A percentile compares a stretch with the other conserved stretches of the same genome.
phyloP scores from a whole-genome alignment of 2,888 invertebrate species.

The Arrhopalites spinosus region DNA sequence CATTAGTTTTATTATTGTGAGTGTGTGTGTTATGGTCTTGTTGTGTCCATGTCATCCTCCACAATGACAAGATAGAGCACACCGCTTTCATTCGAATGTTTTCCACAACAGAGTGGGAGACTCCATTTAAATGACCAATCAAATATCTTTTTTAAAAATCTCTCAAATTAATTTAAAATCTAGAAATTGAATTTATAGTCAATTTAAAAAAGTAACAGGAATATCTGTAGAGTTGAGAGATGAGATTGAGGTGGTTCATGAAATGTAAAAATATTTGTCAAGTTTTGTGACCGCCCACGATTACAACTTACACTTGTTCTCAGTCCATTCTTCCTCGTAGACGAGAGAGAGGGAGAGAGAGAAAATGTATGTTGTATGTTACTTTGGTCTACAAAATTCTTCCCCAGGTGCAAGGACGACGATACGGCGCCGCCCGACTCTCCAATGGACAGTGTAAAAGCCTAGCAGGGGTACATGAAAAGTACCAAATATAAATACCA shows the following conservation, averaged over 20 bases:
- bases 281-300: conserved; percentile 41
- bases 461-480: no score
- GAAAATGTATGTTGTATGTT: no score
- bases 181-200: no score
- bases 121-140: not conserved
- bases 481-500: no score
- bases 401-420: conserved; percentile 45
- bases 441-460: not conserved
- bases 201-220: not conserved
- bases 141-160: no score
- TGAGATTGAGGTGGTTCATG: not conserved
- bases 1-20: conserved; percentile 1
- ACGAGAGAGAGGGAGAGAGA: no score
- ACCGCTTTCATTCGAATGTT: not conserved
- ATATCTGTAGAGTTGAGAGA: not conserved
- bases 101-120: no score
- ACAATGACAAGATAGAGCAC: conserved; percentile 1
- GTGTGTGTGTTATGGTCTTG: not conserved
- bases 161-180: no score
- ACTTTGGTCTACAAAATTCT: no score
- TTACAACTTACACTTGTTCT: conserved; percentile 43
- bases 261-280: conserved; percentile 41
- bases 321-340: conserved; percentile 30
- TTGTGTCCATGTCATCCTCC: not conserved
- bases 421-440: conserved; percentile 34